Conservation (phyloP, 2,797 vertebrate genomes). For the Menidia menidia region DNA sequence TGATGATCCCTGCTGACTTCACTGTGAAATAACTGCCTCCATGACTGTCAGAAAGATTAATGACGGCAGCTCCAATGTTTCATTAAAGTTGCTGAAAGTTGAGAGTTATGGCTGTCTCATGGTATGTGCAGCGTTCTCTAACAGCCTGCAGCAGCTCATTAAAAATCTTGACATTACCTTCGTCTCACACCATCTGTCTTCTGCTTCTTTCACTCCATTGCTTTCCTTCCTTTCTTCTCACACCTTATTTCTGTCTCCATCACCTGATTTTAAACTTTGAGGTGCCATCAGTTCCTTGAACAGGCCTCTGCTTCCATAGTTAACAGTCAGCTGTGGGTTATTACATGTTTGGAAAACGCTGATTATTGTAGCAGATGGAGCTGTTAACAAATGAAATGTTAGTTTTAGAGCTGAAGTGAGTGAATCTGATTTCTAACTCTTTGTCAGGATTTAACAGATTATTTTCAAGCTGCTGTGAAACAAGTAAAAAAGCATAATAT, state of each 20-base stretch:
- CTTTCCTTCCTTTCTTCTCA: constrained; percentile 7
- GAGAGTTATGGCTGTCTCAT: not conserved
- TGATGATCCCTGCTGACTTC: not conserved
- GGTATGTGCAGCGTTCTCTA: not conserved
- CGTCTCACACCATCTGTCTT: constrained; percentile 33
- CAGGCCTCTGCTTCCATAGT: constrained; percentile 41
- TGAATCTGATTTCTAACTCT: not conserved
- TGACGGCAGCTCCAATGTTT: not conserved
- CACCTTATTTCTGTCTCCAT: constrained; percentile 34
- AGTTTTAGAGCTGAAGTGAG: not conserved
- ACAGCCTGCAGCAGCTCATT: not conserved
- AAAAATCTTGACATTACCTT: too few relatives aligned
- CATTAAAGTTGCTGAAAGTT: not conserved
- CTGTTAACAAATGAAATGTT: not conserved
- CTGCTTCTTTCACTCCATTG: constrained; percentile 8
- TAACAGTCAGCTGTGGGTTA: constrained; percentile 25
- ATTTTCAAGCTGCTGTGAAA: too few relatives aligned
- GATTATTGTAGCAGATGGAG: not conserved
- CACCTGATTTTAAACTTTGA: constrained; percentile 21
- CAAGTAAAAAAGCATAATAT: too few relatives aligned
- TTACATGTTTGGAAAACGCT: not conserved
- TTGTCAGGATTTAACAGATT: too few relatives aligned
- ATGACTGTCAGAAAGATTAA: not conserved
- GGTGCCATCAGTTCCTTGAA: constrained; percentile 31
- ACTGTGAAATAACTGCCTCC: not conserved